These are phyloP conservation scores for Temnothorax ravouxi DNA, from an alignment of 2,888 invertebrate species.

Conservation along the genomic window DNA sequence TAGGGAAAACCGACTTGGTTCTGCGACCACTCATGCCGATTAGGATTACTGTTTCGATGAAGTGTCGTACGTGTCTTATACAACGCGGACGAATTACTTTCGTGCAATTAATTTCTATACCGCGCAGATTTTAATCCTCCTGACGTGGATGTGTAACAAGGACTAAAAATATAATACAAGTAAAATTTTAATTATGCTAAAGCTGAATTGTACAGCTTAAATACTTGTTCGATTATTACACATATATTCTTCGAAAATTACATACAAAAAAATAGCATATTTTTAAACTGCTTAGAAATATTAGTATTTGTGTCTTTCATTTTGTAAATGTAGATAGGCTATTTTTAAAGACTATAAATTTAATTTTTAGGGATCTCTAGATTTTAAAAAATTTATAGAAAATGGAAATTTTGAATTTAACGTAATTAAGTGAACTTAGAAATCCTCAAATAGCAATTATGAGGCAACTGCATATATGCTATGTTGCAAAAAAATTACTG, in stretches of 20 bases:
- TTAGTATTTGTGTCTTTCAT: not conserved
- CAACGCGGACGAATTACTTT: too few relatives aligned
- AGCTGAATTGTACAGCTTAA: not conserved
- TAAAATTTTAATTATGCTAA: not conserved
- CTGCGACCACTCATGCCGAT: not conserved
- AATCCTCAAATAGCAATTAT: not conserved
- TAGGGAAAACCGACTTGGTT: not conserved
- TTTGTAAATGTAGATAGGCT: not conserved
- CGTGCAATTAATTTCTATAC: too few relatives aligned
- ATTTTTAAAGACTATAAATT: not conserved
- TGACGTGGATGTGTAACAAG: too few relatives aligned
- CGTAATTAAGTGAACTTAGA: not conserved
- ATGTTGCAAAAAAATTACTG: not conserved
- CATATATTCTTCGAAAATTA: not conserved
- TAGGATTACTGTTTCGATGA: not conserved
- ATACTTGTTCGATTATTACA: not conserved
- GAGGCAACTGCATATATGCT: not conserved
- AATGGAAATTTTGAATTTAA: not conserved
- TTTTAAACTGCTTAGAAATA: not conserved
- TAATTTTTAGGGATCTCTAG: not conserved
- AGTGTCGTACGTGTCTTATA: not conserved
- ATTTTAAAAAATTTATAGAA: not conserved
- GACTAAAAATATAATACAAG: too few relatives aligned
- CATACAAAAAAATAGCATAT: not conserved
- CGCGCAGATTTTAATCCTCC: too few relatives aligned